Evolutionary conservation across 53 echinoderm and acorn worm genomes (phyloP), one percentile per base, ranked within the genome.

Genomic region (Mesocentrotus franciscanus): DNA sequence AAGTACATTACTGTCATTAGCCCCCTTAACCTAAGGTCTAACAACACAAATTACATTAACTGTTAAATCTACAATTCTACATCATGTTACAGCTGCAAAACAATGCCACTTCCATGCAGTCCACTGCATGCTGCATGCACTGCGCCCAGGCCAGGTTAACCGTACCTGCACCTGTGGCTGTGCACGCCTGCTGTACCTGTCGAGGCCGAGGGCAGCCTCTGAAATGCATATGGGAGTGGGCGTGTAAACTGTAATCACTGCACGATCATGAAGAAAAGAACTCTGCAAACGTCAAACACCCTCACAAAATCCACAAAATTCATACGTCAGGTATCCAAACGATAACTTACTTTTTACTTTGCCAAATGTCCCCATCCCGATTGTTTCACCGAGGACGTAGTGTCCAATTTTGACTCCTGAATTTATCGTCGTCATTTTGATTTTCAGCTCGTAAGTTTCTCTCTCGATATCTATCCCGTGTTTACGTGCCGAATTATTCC

Each of bases 281-380:
- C 83, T 83, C 22, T 18, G 35, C 30, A 36, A 83, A 17, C 83
- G 39, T 83, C 16, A 74, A 24, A n/a, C 74, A 74, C 27, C 10
- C 24, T 74, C 74, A 3, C 14, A 49, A 83, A 83, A 42, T 7
- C 16, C 16, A 83, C 42, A 83, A 83, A 83, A 35, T 11, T 35
- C 39, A 8, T 36, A 39, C 32, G 0, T 83, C 39, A 39, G 13
- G 16, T 17, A 39, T 18, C 42, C 10, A 17, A 17, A 10, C 39
- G 36, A 39, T 83, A 10, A 85, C 98, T 97, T 97, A 99, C 99
- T 98, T 96, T 99, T 99, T 56, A 99, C 99, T 97, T 99, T 99
- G 16, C 99, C 99, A 95, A 99, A 99, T 34, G 99, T 99, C 29
- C 99, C 99, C 97, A 99, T 97, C 29, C 99, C 99, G 14, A 99